Evolutionary conservation across 2,888 invertebrate species (phyloP).

Genomic region (Epirrita christyi): DNA sequence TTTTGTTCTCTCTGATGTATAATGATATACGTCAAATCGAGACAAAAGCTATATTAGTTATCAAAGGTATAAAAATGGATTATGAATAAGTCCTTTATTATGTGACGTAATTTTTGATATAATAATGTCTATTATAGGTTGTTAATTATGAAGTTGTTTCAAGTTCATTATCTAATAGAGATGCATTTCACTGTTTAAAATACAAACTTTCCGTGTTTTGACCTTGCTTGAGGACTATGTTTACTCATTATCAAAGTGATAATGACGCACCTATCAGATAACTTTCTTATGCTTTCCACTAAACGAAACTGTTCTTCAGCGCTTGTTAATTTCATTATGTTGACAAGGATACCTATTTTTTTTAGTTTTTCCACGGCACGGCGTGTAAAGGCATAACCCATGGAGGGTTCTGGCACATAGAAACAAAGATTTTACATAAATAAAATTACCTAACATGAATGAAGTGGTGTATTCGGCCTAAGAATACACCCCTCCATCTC

Average conservation of each 20-base stretch:
- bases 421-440: slow-evolving; percentile 8
- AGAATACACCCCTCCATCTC: too few relatives aligned
- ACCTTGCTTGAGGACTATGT: slow-evolving; percentile 22
- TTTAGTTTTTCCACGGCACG: too few relatives aligned
- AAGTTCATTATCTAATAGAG: slow-evolving; percentile 12
- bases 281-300: slow-evolving; percentile 21
- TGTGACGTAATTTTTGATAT: slow-evolving; percentile 18
- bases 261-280: slow-evolving; percentile 24
- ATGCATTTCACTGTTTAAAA: slow-evolving; percentile 11
- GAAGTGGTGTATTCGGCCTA: too few relatives aligned
- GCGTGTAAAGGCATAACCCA: too few relatives aligned
- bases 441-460: too few relatives aligned
- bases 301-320: slow-evolving; percentile 8
- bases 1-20: too few relatives aligned
- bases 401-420: too few relatives aligned
- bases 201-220: slow-evolving; percentile 19
- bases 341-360: not conserved
- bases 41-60: too few relatives aligned
- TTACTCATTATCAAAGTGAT: slow-evolving; percentile 14
- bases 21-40: too few relatives aligned
- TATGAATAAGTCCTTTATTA: too few relatives aligned
- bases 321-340: too few relatives aligned
- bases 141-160: slow-evolving; percentile 1
- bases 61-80: too few relatives aligned
- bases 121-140: not conserved